Percentiles rank a stretch among this genome's conserved stretches.
phyloP scores from a whole-genome alignment of 2,888 invertebrate genomes.

The Scaptomyza flava region DNA sequence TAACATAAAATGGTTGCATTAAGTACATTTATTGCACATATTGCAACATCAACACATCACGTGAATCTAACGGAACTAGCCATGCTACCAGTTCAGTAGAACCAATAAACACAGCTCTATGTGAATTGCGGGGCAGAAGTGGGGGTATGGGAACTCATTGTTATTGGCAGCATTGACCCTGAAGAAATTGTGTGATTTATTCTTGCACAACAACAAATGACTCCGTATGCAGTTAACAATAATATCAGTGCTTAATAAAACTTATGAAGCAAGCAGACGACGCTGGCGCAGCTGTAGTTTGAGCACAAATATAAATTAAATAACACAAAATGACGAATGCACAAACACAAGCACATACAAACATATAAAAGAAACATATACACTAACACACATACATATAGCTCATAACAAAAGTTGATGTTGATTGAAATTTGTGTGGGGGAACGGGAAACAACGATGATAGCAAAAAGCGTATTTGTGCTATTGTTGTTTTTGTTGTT shows the following conservation, averaged over 20 bases:
- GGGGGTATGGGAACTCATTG: constrained; percentile 25
- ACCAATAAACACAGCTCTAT: constrained; percentile 31
- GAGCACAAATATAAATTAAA: constrained; percentile 25
- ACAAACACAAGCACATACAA: constrained; percentile 35
- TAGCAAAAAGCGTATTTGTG: constrained; percentile 46
- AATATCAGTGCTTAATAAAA: constrained; percentile 37
- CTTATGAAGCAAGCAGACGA: constrained; percentile 35
- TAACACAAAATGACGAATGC: constrained; percentile 66
- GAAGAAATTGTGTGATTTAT: constrained; percentile 42
- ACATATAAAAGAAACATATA: constrained; percentile 25
- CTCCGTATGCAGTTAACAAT: constrained; percentile 12
- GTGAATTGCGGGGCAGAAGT: constrained; percentile 10
- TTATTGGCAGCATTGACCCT: constrained; percentile 58
- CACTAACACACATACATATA: constrained; percentile 19
- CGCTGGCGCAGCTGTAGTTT: constrained; percentile 45
- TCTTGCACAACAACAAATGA: constrained; percentile 43
- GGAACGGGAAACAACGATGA: constrained; percentile 73
- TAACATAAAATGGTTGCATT: neutral
- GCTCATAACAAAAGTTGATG: constrained; percentile 38
- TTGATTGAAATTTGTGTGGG: constrained; percentile 65
- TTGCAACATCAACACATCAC: constrained; percentile 18
- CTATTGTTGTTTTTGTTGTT: constrained; percentile 42
- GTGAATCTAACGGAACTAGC: constrained; percentile 8
- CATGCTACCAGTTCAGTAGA: constrained; percentile 36
- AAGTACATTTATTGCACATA: neutral